Evolutionary conservation across 2,113 vertebrate species (phyloP), one percentile per base, ranked within the genome.

Genomic region (Zosterops borbonicus): DNA sequence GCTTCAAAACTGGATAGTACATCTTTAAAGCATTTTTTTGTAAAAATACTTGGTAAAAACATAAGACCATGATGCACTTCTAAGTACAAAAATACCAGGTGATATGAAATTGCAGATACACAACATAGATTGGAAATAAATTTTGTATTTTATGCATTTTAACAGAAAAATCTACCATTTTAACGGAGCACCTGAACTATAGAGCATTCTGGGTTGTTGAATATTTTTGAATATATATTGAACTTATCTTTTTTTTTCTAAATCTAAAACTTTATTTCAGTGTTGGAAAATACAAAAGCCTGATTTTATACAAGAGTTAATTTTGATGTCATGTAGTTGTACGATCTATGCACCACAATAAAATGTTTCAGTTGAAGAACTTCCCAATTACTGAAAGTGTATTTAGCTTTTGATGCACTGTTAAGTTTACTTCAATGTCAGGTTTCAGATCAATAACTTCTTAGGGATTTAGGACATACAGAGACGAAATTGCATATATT

Each of bases 1-100:
- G 2, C 1, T 23, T 82, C 8, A 53, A n/a, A 73, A 50, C 6
- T n/a, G 12, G 13, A 13, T 5, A 41, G 4, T 14, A 60, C 1
- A 12, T 15, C 42, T 49, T 76, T 21, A 1, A 23, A 69, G 0
- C 1, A 9, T 4, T 60, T 59, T 79, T 42, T 12, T 5, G 23
- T 27, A 28, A 76, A 37, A 23, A 46, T 1, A 22, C 9, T 49
- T 33, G 21, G 60, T 5, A 8, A 65, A 84, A 56, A 47, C 2
- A 4, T 9, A 27, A 59, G 11, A 59, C 7, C 9, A 9, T 9
- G 14, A 62, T 11, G 0, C 4, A 11, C 5, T 55, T 63, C 11
- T 42, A 22, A 74, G 20, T 46, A 41, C 35, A 70, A 62, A 80
- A 50, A n/a, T 10, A 83, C 1, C 5, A 35, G 6, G 16, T 62